Evolutionary conservation across 2,113 vertebrate genomes (phyloP).

Genomic region (Bubalus kerabau): DNA sequence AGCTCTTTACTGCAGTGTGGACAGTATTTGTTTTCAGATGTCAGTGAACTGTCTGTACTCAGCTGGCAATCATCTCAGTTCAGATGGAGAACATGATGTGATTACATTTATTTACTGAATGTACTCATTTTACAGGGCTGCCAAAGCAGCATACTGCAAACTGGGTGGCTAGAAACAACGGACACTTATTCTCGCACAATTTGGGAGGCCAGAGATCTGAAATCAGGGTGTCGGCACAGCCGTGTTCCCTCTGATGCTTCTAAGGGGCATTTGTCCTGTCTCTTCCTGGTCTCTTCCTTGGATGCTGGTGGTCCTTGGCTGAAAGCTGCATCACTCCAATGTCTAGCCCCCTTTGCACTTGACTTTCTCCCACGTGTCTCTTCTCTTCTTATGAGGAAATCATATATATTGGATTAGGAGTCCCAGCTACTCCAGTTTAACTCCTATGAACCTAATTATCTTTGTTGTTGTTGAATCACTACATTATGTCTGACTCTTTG

Average conservation of each 20-base stretch:
- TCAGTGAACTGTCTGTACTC: slow-evolving; percentile 5
- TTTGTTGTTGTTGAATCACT: background rate
- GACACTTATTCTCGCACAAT: too few species aligned
- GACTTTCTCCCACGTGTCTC: background rate
- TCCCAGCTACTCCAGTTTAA: too few species aligned
- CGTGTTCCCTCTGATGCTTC: rapidly evolving
- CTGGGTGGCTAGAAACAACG: too few species aligned
- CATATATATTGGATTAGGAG: rapidly evolving
- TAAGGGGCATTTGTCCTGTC: background rate
- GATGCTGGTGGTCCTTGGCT: background rate
- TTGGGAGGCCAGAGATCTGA: background rate
- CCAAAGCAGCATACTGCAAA: background rate
- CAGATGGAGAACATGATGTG: background rate
- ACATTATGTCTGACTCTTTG: background rate
- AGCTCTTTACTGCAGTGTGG: background rate
- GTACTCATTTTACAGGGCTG: rapidly evolving
- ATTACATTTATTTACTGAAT: background rate
- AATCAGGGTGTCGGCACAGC: background rate
- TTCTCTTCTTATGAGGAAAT: background rate
- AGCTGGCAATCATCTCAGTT: background rate
- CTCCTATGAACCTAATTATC: background rate
- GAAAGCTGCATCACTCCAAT: rapidly evolving
- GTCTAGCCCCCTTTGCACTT: rapidly evolving
- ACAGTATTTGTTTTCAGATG: slow-evolving; percentile 29
- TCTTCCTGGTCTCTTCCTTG: background rate